Evolutionary conservation across 2,113 vertebrate genomes (phyloP), one percentile per base, ranked within the genome.

Genomic region (Centropus unirufus): DNA sequence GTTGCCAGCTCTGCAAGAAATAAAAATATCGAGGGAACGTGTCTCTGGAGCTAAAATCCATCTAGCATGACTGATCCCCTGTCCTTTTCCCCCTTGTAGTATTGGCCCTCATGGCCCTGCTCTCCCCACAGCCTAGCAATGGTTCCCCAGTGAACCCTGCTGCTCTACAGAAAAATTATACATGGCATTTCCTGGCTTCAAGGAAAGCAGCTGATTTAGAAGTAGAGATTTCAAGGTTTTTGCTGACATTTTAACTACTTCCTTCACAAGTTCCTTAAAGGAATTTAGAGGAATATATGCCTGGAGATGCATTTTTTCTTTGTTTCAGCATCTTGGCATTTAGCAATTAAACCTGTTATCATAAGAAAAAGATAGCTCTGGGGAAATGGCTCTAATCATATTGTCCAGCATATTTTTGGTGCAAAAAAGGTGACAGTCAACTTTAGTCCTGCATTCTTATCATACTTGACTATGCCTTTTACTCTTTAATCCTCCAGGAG

Each of bases 11-110:
- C n/a, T 54, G 47, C 62, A 44, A 30, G 77, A 77, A 44, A 30
- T 47, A 32, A 11, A 26, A 75, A 16, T 47, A 27, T 10, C 3
- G 13, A 72, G 76, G 52, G 61, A 89, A 22, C 14, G 12, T 67
- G 51, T 52, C 73, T 75, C 29, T 0, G 1, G 83, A 93, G 61
- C 57, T 9, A 57, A 7, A 36, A 20, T 4, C 32, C 49, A 18
- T 1, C 29, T 23, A 3, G 27, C 11, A 5, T 0, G 1, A 21
- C 47, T 14, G 14, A 3, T 52, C 12, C 64, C 46, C 18, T 47
- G 61, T 82, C 66, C 86, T 39, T 27, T 92, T 83, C 27, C 58
- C 44, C 14, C 64, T 59, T 27, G 73, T 67, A 80, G 59, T 47
- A 14, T 9, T 14, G 80, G 32, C 51, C n/a, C 67, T 74, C 30